These are phyloP conservation scores for Scaptomyza polygonia DNA, from an alignment of 2,888 invertebrate genomes.

Conservation along the genomic window DNA sequence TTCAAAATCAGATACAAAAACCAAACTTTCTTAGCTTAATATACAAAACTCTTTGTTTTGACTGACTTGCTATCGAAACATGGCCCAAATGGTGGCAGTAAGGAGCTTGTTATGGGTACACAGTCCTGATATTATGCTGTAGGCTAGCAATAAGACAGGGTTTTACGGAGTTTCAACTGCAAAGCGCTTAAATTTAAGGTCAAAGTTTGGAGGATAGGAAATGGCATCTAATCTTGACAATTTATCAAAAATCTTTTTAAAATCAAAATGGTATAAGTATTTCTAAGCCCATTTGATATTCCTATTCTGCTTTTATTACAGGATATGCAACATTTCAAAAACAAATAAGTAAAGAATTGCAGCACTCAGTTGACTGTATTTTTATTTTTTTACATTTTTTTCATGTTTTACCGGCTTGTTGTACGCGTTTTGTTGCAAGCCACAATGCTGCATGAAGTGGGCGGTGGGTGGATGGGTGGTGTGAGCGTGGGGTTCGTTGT, in stretches of 20 bases:
- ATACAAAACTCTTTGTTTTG: background rate
- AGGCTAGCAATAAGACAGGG: background rate
- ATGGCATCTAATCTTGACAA: no score
- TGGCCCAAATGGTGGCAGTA: background rate
- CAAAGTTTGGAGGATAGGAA: no score
- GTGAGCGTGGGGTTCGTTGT: background rate
- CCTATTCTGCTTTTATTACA: constrained; percentile 5
- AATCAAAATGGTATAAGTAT: no score
- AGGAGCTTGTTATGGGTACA: background rate
- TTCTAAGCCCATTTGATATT: background rate
- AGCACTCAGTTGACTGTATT: constrained; percentile 32
- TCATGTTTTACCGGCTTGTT: constrained; percentile 16
- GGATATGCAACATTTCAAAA: constrained; percentile 12
- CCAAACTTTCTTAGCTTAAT: no score
- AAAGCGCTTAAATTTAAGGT: background rate
- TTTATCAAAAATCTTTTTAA: no score
- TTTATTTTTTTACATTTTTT: constrained; percentile 29
- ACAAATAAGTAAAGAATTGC: constrained; percentile 39
- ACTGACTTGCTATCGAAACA: background rate
- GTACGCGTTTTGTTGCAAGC: constrained; percentile 43
- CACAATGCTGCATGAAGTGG: constrained; percentile 60
- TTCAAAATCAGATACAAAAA: no score
- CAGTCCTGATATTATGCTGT: background rate
- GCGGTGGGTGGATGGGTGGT: background rate
- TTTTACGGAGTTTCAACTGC: background rate